phyloP scores from a whole-genome alignment of 2,797 vertebrate genomes.

The Lemur catta region DNA sequence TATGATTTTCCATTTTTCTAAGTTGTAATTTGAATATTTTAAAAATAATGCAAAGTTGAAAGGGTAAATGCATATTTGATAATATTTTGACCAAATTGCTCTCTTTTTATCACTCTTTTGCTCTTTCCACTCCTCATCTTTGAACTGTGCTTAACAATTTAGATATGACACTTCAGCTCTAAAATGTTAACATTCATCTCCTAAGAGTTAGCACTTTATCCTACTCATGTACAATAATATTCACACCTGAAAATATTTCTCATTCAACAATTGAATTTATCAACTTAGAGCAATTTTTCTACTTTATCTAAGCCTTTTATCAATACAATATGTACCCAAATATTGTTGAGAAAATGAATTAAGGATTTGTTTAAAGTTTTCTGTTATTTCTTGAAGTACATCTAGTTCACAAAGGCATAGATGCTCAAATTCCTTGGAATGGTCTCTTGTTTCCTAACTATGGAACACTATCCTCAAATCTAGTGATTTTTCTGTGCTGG shows the following conservation, averaged over 20 bases:
- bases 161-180: not conserved
- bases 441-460: not conserved
- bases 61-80: not conserved
- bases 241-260: not conserved
- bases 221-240: not conserved
- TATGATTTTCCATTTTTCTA: not conserved
- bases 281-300: not conserved
- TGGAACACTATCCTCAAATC: not conserved
- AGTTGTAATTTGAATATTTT: not conserved
- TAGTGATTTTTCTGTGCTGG: not conserved
- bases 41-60: not conserved
- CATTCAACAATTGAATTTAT: not conserved
- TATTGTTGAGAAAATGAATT: not conserved
- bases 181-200: not conserved
- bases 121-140: not conserved
- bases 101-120: not conserved
- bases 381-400: not conserved
- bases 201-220: not conserved
- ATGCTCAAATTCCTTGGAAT: not conserved
- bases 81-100: not conserved
- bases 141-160: constrained; percentile 4
- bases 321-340: not conserved
- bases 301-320: not conserved
- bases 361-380: not conserved
- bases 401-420: not conserved